phyloP scores from a whole-genome alignment of 1,140 invertebrate species.

The Drosophila suzukii region DNA sequence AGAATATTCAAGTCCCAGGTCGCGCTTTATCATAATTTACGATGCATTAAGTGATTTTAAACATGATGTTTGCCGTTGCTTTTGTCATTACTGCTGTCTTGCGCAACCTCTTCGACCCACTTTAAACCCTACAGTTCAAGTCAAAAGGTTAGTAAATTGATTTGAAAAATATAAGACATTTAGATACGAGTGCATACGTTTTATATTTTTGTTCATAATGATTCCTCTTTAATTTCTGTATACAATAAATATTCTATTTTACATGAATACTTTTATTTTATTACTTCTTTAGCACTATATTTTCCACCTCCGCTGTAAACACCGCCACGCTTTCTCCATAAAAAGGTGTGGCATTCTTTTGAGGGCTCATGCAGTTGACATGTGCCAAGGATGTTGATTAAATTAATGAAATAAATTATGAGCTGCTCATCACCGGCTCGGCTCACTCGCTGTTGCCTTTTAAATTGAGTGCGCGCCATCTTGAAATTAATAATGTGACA shows the following conservation, averaged over 20 bases:
- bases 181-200: no score
- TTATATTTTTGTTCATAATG: background rate
- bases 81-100: conserved; percentile 43
- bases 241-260: background rate
- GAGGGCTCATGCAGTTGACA: conserved; percentile 73
- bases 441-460: conserved; percentile 48
- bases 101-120: conserved; percentile 39
- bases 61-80: conserved; percentile 56
- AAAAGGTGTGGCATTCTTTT: conserved; percentile 51
- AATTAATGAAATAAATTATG: conserved; percentile 84
- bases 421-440: conserved; percentile 58
- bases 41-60: conserved; percentile 82
- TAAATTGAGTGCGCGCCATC: conserved; percentile 79
- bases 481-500: conserved; percentile 80
- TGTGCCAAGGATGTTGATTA: conserved; percentile 79
- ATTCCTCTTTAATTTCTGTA: background rate
- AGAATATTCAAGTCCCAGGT: conserved; percentile 28
- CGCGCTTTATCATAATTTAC: conserved; percentile 74
- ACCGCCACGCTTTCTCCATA: background rate
- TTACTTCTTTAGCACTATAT: background rate
- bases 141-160: background rate
- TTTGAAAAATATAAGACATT: no score
- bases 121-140: conserved; percentile 13
- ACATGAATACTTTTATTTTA: background rate
- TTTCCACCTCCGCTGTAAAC: background rate